These are phyloP conservation scores for Xyrauchen texanus DNA, from an alignment of 2,113 vertebrate species.

Conservation along the genomic window DNA sequence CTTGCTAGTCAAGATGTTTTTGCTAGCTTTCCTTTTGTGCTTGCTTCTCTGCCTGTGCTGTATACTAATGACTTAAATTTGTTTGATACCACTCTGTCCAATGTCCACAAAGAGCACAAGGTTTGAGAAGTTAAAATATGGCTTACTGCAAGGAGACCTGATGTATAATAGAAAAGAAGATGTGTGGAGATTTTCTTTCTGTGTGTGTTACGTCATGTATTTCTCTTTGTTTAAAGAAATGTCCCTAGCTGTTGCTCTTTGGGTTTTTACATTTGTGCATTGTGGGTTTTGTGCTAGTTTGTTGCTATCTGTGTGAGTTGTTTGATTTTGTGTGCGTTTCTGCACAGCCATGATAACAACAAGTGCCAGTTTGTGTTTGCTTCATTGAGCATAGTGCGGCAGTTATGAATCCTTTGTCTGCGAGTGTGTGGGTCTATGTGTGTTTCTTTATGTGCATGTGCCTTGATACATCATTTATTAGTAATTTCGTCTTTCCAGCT, in stretches of 20 bases:
- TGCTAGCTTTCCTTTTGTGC: not conserved
- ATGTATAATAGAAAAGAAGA: no score
- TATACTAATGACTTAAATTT: not conserved
- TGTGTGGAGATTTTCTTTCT: not conserved
- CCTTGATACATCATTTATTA: slow-evolving; percentile 32
- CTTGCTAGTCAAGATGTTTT: slow-evolving; percentile 4
- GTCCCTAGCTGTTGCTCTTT: not conserved
- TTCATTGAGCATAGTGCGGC: slow-evolving; percentile 29
- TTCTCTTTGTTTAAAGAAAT: not conserved
- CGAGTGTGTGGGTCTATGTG: not conserved
- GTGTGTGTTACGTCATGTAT: no score
- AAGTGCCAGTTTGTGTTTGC: slow-evolving; percentile 41
- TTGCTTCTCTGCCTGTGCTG: not conserved
- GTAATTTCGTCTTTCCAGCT: not conserved
- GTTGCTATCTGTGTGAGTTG: not conserved
- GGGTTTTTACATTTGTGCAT: not conserved
- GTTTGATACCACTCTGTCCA: not conserved
- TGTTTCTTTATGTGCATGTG: not conserved
- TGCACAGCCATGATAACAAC: slow-evolving; percentile 26
- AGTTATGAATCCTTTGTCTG: not conserved
- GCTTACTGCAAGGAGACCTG: no score
- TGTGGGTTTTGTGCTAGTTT: not conserved
- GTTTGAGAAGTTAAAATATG: not conserved
- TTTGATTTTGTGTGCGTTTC: slow-evolving; percentile 24
- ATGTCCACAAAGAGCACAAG: not conserved